Evolutionary conservation across 2,797 vertebrate genomes (phyloP), one percentile per base, ranked within the genome.

Genomic region (Typhlichthys subterraneus): DNA sequence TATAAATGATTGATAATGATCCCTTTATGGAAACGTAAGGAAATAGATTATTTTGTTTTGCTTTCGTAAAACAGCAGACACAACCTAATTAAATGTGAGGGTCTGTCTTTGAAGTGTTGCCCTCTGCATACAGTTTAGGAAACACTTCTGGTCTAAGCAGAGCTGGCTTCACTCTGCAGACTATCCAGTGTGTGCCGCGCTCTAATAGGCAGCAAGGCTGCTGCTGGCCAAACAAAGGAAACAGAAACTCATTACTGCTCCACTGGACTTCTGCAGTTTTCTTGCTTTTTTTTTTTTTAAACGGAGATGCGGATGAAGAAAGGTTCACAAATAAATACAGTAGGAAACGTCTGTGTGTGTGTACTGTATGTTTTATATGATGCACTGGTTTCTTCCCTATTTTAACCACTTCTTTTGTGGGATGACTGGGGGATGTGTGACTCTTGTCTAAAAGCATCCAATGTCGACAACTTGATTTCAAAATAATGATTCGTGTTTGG

Each of bases 221-320:
- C 87, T 87, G 70, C 79, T 80, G 87, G 85, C 73, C 73, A 77
- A 77, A 85, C 69, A 80, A 83, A 80, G 73, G 83, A 86, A 80
- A 85, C 46, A 72, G 53, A 76, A 84, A 83, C 77, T 87, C 82
- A 85, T 88, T 86, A 85, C 75, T 65, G 77, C 70, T 77, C 63
- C 58, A 63, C 67, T 75, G 72, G 73, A 77, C 80, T 83, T 81
- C 66, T 61, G 50, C 71, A 23, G 23, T 23, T 23, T 23, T 23
- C 4, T 3, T n/a, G n/a, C n/a, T n/a, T n/a, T n/a, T 63, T 63
- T 57, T 60, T 68, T 23, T 31, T 47, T 51, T 49, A 29, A 47
- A 46, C 46, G 29, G 45, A 38, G 50, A 52, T 61, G 23, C 23
- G 3, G 23, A 23, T 23, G 23, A 23, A 23, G 59, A 78, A 75